Evolutionary conservation across 2,888 invertebrate species (phyloP).

Genomic region (Morpho achilles): DNA sequence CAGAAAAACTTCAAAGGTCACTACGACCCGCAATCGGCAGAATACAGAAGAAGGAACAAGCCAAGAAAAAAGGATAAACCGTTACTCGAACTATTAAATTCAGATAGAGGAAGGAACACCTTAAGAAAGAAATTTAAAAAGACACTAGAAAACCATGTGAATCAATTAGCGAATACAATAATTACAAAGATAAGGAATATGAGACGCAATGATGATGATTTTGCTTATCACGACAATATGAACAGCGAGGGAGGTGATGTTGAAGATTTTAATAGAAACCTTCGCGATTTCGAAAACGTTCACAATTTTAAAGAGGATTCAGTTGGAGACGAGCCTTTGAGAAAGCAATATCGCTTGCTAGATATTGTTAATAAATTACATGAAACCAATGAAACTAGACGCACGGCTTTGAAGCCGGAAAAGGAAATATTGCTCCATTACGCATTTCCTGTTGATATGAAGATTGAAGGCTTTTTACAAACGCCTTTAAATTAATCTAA

Average conservation of each 20-base stretch:
- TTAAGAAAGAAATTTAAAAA: constrained; percentile 14
- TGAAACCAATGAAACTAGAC: constrained; percentile 18
- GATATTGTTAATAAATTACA: constrained; percentile 26
- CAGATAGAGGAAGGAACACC: constrained; percentile 14
- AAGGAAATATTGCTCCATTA: constrained; percentile 42
- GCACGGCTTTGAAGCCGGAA: constrained; percentile 24
- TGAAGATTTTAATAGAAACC: constrained; percentile 36
- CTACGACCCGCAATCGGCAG: constrained; percentile 25
- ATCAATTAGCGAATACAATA: constrained; percentile 25
- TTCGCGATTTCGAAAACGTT: constrained; percentile 30
- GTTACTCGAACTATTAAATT: constrained; percentile 7
- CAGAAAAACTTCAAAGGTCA: constrained; percentile 31
- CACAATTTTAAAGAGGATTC: constrained; percentile 9
- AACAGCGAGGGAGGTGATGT: constrained; percentile 27
- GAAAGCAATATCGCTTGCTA: constrained; percentile 18
- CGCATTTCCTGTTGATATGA: constrained; percentile 48
- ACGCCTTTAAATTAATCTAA: constrained; percentile 27
- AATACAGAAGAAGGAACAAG: constrained; percentile 29
- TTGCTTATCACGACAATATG: constrained; percentile 40
- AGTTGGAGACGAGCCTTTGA: constrained; percentile 9
- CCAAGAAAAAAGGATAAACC: constrained; percentile 6
- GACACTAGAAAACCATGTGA: constrained; percentile 23
- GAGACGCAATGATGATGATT: constrained; percentile 28
- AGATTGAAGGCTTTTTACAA: constrained; percentile 47
- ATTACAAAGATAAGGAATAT: constrained; percentile 20